Percentiles rank a stretch among this genome's conserved stretches.
Conservation (phyloP, 35 echinoderm and acorn worm species). For the Acanthaster planci region DNA sequence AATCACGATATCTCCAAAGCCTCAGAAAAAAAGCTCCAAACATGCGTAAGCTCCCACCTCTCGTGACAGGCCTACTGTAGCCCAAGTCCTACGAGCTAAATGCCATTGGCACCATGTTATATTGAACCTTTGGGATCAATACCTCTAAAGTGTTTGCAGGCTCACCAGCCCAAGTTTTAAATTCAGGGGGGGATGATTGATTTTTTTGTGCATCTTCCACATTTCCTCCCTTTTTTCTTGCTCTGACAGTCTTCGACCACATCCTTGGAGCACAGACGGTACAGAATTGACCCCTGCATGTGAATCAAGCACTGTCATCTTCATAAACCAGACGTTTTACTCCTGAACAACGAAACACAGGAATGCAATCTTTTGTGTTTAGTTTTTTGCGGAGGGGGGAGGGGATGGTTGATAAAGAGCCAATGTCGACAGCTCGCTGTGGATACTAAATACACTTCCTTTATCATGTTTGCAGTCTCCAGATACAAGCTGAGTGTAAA, state of each 20-base stretch:
- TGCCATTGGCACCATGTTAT: neutral
- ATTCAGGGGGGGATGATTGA: neutral
- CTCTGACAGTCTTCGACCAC: neutral
- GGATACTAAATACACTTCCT: no score
- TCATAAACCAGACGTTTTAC: neutral
- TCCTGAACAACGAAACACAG: neutral
- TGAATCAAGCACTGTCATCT: neutral
- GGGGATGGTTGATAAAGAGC: no score
- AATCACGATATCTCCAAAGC: no score
- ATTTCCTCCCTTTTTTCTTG: neutral
- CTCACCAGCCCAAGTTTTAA: neutral
- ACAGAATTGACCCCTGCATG: neutral
- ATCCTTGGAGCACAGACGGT: neutral
- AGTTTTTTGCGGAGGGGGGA: no score
- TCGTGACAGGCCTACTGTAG: neutral
- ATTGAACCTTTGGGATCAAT: slow-evolving; percentile 11
- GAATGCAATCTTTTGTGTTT: no score
- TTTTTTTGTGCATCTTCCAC: neutral
- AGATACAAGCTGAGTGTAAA: neutral
- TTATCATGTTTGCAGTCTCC: no score
- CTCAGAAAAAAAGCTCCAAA: neutral
- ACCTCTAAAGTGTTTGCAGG: neutral
- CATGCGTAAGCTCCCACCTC: neutral
- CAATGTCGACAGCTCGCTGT: no score
- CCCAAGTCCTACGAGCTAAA: neutral